A percentile compares a stretch with the other conserved stretches of the same genome.
These are phyloP conservation scores for Malthinus flaveolus DNA, from an alignment of 2,888 invertebrate species.

Conservation along the genomic window DNA sequence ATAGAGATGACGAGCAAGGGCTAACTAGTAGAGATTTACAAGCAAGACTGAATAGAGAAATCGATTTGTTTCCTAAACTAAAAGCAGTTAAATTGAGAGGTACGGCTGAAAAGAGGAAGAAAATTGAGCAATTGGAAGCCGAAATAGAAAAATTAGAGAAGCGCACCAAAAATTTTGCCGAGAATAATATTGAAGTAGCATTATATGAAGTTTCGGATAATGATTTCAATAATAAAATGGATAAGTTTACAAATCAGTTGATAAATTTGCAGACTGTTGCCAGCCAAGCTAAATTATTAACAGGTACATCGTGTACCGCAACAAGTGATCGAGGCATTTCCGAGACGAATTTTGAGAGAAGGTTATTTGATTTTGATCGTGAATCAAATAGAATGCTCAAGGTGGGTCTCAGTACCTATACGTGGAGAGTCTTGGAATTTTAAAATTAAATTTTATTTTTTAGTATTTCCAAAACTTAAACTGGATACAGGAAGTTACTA, in stretches of 20 bases:
- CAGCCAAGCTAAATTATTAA: too few species aligned
- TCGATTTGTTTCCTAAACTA: conserved; percentile 38
- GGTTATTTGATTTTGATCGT: too few species aligned
- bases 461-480: conserved; percentile 12
- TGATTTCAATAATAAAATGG: not conserved
- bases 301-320: too few species aligned
- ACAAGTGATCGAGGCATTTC: too few species aligned
- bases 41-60: conserved; percentile 25
- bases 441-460: not conserved
- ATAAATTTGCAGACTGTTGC: too few species aligned
- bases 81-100: conserved; percentile 31
- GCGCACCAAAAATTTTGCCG: not conserved
- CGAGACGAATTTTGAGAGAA: too few species aligned
- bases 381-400: too few species aligned
- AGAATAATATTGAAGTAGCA: too few species aligned
- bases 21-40: conserved; percentile 21
- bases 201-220: not conserved
- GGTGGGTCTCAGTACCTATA: too few species aligned
- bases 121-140: not conserved
- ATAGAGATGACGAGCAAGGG: conserved; percentile 15
- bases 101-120: conserved; percentile 18
- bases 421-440: not conserved
- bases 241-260: too few species aligned
- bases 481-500: not conserved
- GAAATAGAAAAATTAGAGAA: conserved; percentile 8